Evolutionary conservation across 1,140 invertebrate species (phyloP).

Genomic region (Sycophila sp.): DNA sequence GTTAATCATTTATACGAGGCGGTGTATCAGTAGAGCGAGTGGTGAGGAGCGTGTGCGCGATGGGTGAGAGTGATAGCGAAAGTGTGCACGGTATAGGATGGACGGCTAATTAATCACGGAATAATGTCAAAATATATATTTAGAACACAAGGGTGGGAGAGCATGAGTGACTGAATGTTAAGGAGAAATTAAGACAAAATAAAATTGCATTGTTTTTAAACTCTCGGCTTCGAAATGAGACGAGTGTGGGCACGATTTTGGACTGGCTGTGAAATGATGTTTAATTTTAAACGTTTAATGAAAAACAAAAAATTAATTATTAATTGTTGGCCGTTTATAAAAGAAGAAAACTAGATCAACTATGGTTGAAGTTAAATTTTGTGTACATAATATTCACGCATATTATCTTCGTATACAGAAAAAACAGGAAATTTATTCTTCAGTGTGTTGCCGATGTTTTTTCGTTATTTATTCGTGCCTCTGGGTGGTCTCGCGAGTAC

Average conservation of each 20-base stretch:
- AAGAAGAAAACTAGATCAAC: slow-evolving; percentile 12
- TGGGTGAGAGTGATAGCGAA: slow-evolving; percentile 19
- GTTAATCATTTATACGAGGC: slow-evolving; percentile 58
- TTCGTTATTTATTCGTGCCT: slow-evolving; percentile 29
- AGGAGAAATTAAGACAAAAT: slow-evolving; percentile 5
- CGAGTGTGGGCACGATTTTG: slow-evolving; percentile 41
- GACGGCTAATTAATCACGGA: background rate
- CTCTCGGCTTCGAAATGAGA: slow-evolving; percentile 11
- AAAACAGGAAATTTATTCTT: slow-evolving; percentile 18
- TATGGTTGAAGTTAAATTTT: slow-evolving; percentile 29
- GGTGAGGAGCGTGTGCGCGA: slow-evolving; percentile 34
- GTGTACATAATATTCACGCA: slow-evolving; percentile 41
- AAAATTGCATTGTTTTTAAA: slow-evolving; percentile 20
- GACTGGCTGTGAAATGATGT: slow-evolving; percentile 58
- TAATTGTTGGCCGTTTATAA: slow-evolving; percentile 43
- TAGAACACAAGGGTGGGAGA: background rate
- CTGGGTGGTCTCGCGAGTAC: background rate
- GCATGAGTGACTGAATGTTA: slow-evolving; percentile 9
- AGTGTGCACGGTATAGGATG: background rate
- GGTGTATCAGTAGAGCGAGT: slow-evolving; percentile 27
- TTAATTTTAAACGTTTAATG: slow-evolving; percentile 46
- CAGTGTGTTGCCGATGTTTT: slow-evolving; percentile 26
- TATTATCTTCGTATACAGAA: slow-evolving; percentile 45
- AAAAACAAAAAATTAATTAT: slow-evolving; percentile 44
- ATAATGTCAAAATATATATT: slow-evolving; percentile 4